These are phyloP conservation scores for Donacobius atricapilla DNA, from an alignment of 2,113 vertebrate species.

Conservation along the genomic window DNA sequence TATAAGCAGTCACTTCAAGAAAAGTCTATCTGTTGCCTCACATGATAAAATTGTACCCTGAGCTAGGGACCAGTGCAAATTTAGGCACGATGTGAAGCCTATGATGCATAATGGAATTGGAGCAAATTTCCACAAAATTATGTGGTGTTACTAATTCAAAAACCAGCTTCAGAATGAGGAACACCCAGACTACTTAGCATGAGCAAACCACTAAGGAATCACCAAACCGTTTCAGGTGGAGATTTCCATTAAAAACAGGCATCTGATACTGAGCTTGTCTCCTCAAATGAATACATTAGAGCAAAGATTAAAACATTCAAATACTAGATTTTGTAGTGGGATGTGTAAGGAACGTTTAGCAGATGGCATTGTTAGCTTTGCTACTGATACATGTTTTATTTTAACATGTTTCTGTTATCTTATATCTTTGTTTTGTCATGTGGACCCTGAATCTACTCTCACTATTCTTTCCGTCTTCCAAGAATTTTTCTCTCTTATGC, in stretches of 20 bases:
- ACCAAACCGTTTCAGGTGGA: background rate
- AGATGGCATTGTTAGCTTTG: background rate
- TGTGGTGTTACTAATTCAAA: background rate
- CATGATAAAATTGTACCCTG: background rate
- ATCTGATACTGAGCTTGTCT: background rate
- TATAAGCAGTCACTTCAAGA: background rate
- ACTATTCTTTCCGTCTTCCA: background rate
- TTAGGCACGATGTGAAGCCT: background rate
- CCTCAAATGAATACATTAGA: background rate
- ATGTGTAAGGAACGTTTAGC: background rate
- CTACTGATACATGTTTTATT: background rate
- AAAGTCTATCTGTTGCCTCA: background rate
- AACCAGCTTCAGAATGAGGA: background rate
- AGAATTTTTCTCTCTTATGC: background rate
- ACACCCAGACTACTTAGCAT: background rate
- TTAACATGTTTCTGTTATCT: background rate
- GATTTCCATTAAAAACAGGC: background rate
- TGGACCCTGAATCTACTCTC: background rate
- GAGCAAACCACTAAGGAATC: background rate
- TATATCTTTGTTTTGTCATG: background rate
- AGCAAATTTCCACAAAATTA: background rate
- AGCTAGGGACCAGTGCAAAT: background rate
- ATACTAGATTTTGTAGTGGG: background rate
- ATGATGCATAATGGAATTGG: background rate
- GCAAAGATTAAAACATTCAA: background rate